Evolutionary conservation across 2,888 invertebrate species (phyloP).

Genomic region (Boloria euphrosyne): DNA sequence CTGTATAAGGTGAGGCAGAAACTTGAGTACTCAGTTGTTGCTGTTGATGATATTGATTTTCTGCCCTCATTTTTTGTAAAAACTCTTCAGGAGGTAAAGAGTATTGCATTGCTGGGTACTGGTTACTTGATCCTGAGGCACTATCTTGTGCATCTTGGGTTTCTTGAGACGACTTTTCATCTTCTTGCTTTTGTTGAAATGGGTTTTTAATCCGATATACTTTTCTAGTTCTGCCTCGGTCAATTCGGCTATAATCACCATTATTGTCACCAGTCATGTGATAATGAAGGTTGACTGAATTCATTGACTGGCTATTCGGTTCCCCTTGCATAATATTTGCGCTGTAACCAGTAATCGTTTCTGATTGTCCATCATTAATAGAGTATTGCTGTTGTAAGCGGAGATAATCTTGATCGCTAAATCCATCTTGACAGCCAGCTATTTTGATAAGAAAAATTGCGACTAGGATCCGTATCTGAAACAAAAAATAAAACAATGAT

Average conservation of each 20-base stretch:
- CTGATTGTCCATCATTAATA: conserved; percentile 60
- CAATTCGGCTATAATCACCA: conserved; percentile 59
- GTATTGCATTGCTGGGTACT: conserved; percentile 75
- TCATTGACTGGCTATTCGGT: conserved; percentile 60
- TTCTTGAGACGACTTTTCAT: conserved; percentile 53
- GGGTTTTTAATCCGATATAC: conserved; percentile 75
- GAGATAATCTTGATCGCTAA: conserved; percentile 63
- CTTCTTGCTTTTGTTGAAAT: conserved; percentile 61
- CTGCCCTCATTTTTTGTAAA: conserved; percentile 70
- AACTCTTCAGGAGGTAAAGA: conserved; percentile 77
- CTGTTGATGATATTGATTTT: conserved; percentile 62
- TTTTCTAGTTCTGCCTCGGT: conserved; percentile 61
- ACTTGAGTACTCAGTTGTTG: conserved; percentile 61
- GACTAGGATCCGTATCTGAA: conserved; percentile 78
- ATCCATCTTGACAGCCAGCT: conserved; percentile 70
- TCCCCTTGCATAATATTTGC: conserved; percentile 63
- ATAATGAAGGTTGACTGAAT: conserved; percentile 62
- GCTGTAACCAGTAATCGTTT: conserved; percentile 61
- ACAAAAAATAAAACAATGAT: conserved; percentile 46
- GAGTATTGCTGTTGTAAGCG: conserved; percentile 62
- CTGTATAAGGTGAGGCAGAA: conserved; percentile 65
- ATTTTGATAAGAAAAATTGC: conserved; percentile 59
- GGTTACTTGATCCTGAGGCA: conserved; percentile 74
- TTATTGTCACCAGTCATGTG: conserved; percentile 61
- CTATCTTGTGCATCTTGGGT: conserved; percentile 61